Percentiles rank a stretch among this genome's conserved stretches.
These are phyloP conservation scores for Acanthoscelides obtectus DNA, from an alignment of 2,888 invertebrate genomes.

Conservation along the genomic window DNA sequence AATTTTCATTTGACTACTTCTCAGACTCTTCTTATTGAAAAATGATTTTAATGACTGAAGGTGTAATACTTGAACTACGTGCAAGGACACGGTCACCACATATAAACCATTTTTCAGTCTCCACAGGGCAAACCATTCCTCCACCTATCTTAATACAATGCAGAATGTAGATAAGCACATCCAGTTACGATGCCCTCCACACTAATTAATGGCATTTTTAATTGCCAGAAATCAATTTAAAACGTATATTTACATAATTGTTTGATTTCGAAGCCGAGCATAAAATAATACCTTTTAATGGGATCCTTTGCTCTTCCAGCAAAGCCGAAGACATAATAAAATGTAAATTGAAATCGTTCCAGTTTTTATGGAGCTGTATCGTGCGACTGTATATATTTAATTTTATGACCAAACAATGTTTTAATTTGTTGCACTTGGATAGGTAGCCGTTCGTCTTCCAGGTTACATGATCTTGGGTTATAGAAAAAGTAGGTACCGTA, in stretches of 20 bases:
- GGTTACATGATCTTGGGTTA: neutral
- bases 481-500: too few relatives aligned
- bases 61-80: too few relatives aligned
- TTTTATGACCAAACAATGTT: constrained; percentile 17
- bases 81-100: neutral
- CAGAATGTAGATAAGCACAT: neutral
- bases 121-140: neutral
- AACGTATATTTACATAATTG: constrained; percentile 19
- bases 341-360: constrained; percentile 23
- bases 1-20: too few relatives aligned
- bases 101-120: neutral
- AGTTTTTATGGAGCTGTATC: constrained; percentile 14
- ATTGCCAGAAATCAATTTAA: constrained; percentile 14
- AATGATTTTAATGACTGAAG: too few relatives aligned
- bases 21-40: too few relatives aligned
- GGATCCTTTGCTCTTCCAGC: constrained; percentile 11
- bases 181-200: neutral
- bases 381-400: constrained; percentile 10
- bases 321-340: constrained; percentile 4
- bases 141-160: neutral
- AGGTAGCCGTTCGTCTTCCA: neutral
- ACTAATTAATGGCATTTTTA: constrained; percentile 6
- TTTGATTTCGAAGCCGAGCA: constrained; percentile 18
- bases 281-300: constrained; percentile 22
- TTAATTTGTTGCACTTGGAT: constrained; percentile 14